These are phyloP conservation scores for Samia ricini DNA, from an alignment of 1,140 invertebrate genomes.

Conservation along the genomic window DNA sequence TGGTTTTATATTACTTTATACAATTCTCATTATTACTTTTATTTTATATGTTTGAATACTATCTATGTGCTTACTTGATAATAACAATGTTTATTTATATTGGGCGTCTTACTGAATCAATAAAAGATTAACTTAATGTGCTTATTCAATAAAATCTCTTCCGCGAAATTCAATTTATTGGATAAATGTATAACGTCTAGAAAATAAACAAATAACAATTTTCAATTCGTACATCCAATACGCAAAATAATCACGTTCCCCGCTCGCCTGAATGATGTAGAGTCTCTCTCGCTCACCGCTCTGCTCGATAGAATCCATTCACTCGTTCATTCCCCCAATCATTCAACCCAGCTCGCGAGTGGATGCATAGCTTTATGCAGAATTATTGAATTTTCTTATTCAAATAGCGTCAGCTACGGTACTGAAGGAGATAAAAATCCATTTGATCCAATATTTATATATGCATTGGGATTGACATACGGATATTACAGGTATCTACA, in stretches of 20 bases:
- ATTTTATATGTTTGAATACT: too few species aligned
- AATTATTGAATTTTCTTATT: constrained; percentile 48
- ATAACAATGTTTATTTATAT: neutral
- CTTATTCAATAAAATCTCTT: neutral
- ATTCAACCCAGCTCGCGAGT: constrained; percentile 35
- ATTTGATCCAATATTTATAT: constrained; percentile 37
- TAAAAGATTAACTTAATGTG: neutral
- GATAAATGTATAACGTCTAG: neutral
- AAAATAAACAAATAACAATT: neutral
- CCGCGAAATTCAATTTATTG: neutral
- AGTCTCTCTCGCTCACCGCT: neutral
- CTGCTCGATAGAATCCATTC: neutral
- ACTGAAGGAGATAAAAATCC: constrained; percentile 31
- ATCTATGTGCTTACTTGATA: neutral
- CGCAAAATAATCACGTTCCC: constrained; percentile 36
- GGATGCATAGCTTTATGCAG: constrained; percentile 46
- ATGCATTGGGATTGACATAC: neutral
- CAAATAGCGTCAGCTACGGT: constrained; percentile 24
- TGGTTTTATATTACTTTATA: too few species aligned
- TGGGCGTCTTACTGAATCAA: neutral
- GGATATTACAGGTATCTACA: neutral
- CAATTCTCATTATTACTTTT: too few species aligned
- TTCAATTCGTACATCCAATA: constrained; percentile 19
- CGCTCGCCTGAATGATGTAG: constrained; percentile 8
- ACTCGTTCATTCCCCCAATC: constrained; percentile 41